Evolutionary conservation across 2,888 invertebrate species (phyloP), one percentile per base, ranked within the genome.

Genomic region (Spialia ferax): DNA sequence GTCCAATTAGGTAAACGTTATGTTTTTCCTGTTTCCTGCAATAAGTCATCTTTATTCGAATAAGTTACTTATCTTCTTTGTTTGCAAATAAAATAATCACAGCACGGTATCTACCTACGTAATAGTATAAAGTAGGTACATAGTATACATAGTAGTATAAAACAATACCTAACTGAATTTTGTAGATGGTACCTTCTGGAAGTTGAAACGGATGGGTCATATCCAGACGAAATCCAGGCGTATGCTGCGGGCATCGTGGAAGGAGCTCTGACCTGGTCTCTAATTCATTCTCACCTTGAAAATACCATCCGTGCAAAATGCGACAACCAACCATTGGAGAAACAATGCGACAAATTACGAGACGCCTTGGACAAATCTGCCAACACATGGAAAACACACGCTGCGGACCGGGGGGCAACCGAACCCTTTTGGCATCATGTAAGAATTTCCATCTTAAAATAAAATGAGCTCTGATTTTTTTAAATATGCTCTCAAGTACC

Each of bases 401-500:
- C 96, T 0, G 84, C 87, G 3, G 84, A 90, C 86, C 74, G 78
- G 78, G 74, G 89, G 10, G 77, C 77, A 11, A 80, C 81, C 6
- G 95, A 96, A 86, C 95, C 97, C 55, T 96, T 96, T 82, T 98
- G 98, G 98, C 97, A 98, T 86, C 98, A 98, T 92, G 95, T 96
- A 83, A 85, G 84, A 74, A 64, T 26, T n/a, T 15, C n/a, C n/a
- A n/a, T n/a, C n/a, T n/a, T n/a, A n/a, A n/a, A n/a, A n/a, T n/a
- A n/a, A n/a, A n/a, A n/a, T n/a, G n/a, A n/a, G n/a, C n/a, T n/a
- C n/a, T n/a, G n/a, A n/a, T n/a, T n/a, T n/a, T n/a, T n/a, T n/a
- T n/a, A n/a, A n/a, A n/a, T n/a, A n/a, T n/a, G n/a, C n/a, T n/a
- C n/a, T n/a, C n/a, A n/a, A n/a, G n/a, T n/a, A n/a, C n/a, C n/a